Percentiles rank a stretch among this genome's conserved stretches.
Evolutionary conservation across 2,797 vertebrate species (phyloP).

Genomic region (Lemur catta): DNA sequence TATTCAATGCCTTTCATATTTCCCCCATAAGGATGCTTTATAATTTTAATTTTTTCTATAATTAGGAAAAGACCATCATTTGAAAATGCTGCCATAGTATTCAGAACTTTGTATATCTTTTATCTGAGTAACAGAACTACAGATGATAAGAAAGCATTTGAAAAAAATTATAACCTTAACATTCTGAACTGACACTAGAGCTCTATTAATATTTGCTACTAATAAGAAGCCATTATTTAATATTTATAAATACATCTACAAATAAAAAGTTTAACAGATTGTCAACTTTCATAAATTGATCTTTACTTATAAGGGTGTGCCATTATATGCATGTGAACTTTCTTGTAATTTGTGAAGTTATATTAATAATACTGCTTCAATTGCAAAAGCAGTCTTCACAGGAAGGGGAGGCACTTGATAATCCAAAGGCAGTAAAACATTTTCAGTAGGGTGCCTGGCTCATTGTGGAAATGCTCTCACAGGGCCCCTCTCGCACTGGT

Average conservation of each 20-base stretch:
- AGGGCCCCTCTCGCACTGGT: accelerated
- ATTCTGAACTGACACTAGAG: background rate
- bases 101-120: background rate
- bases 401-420: background rate
- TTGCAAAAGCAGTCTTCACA: background rate
- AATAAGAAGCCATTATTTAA: background rate
- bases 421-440: background rate
- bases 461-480: accelerated
- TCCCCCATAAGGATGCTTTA: background rate
- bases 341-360: background rate
- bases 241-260: background rate
- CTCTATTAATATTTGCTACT: background rate
- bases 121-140: background rate
- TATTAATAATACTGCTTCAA: background rate
- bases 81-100: background rate
- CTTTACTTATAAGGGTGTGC: background rate
- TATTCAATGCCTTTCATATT: background rate
- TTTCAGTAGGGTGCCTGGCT: background rate
- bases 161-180: background rate
- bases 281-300: background rate
- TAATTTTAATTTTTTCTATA: background rate
- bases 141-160: background rate
- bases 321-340: background rate
- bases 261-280: background rate
- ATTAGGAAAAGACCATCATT: background rate